A percentile compares a stretch with the other conserved stretches of the same genome.
Evolutionary conservation across 1,140 invertebrate genomes (phyloP).

Genomic region (Mizuhopecten yessoensis): DNA sequence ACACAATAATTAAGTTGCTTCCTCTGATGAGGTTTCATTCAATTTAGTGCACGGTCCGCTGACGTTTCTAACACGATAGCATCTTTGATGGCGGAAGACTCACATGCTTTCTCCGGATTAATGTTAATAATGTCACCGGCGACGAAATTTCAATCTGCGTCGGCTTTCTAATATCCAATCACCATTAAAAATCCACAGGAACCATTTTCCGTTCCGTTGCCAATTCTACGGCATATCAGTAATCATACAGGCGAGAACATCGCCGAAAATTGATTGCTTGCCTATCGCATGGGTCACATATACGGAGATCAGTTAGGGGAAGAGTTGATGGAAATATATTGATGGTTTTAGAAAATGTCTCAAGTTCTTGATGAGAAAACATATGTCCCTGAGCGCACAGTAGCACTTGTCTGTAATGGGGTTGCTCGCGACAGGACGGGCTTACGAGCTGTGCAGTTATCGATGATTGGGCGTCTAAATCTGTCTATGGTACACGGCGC

Average conservation of each 20-base stretch:
- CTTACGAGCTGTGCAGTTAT: not conserved
- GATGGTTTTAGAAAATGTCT: slow-evolving; percentile 42
- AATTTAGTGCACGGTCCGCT: slow-evolving; percentile 43
- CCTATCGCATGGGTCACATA: slow-evolving; percentile 41
- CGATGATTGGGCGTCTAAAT: not conserved
- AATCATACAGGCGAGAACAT: slow-evolving; percentile 43
- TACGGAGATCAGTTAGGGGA: slow-evolving; percentile 5
- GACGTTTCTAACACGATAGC: not conserved
- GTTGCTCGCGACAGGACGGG: not conserved
- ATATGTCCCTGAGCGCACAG: slow-evolving; percentile 48
- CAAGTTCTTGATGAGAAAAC: slow-evolving; percentile 42
- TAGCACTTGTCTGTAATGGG: slow-evolving; percentile 16
- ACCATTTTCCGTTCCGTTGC: slow-evolving; percentile 26
- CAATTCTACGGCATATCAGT: slow-evolving; percentile 31
- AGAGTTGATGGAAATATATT: slow-evolving; percentile 41
- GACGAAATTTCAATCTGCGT: slow-evolving; percentile 48
- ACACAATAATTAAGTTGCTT: slow-evolving; percentile 36
- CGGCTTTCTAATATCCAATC: slow-evolving; percentile 1
- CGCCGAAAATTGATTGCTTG: slow-evolving; percentile 43
- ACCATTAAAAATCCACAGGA: slow-evolving; percentile 38
- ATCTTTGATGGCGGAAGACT: not conserved
- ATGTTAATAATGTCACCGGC: slow-evolving; percentile 22
- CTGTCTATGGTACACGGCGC: slow-evolving; percentile 25
- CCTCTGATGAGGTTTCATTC: slow-evolving; percentile 48
- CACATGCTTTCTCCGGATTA: slow-evolving; percentile 2